Base-by-base conservation (phyloP, 2,797 vertebrate species). In the Acanthornis magna region DNA sequence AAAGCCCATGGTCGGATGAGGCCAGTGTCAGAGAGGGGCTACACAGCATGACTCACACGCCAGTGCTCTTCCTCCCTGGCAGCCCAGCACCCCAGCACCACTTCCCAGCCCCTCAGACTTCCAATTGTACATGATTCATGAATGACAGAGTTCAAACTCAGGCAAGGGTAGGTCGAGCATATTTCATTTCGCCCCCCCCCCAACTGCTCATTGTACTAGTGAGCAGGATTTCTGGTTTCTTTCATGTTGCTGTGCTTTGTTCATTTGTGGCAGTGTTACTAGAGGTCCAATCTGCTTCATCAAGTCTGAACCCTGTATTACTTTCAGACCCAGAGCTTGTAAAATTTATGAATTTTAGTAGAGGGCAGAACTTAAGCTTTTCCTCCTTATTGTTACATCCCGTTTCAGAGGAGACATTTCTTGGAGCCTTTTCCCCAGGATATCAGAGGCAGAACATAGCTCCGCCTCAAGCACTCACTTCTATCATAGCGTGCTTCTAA, bases 261-360 rank as follows among this genome's bases (percentile, higher is more conserved):
- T 75, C 3, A 11, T 29, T 70, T 70, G 11, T 54, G 34, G 19
- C 45, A 80, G 38, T 3, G 1, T 40, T 57, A 42, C 11, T 42
- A 11, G 45, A 34, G 18, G 20, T 77, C 51, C 29, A 48, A 12
- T 66, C 7, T n/a, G 29, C 29, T n/a, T 63, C 17, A 40, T 13
- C 1, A 2, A 62, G 22, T 43, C 47, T 68, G 42, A 78, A 23
- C 7, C 8, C 17, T 11, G 3, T 12, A 13, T 32, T 47, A 38
- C 38, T 57, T 45, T 63, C 36, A 47, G 50, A 42, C 29, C n/a
- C 25, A 53, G 38, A 62, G 15, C 23, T 53, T 66, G 14, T 34
- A 66, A 73, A 88, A 27, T 72, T 88, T 40, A 65, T 38, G 16
- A 76, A 32, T 79, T 85, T 85, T 43, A 85, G 13, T 42, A 88